Base-by-base conservation (phyloP, 2,797 vertebrate species). In the Xyrichtys novacula region DNA sequence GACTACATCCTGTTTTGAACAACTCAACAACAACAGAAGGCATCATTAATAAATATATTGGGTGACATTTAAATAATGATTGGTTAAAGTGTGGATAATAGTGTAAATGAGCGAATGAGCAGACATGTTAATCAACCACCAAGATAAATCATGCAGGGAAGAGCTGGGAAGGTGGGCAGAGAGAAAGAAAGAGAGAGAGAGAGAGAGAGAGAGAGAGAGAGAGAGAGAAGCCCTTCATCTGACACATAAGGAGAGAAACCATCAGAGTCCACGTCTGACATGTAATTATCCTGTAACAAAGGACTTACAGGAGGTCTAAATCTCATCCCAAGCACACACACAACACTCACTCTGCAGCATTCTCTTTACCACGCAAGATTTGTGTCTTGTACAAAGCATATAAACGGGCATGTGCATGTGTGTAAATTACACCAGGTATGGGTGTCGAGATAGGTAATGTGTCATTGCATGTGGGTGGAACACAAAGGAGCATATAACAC, bases 211-310 rank as follows among this genome's bases (percentile, higher is more conserved):
- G 3, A 25, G 9, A 48, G 11, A 53, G 38, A 11, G 28, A 46
- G 44, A 58, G 68, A 56, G 17, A 66, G n/a, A 39, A 22, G 36
- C 12, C 32, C 48, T 60, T 50, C 29, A 34, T 32, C 31, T 66
- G 52, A 50, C 61, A 65, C 46, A 19, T 9, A 47, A 57, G 49
- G 53, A 49, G 64, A 63, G 46, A 10, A 39, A 25, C 4, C 36
- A 10, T 55, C 39, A 48, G 4, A 5, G 4, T 42, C 10, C 38
- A 44, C 28, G 1, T 39, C 20, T 40, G 46, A 58, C 44, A 58
- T 43, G 39, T 19, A 71, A 64, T 63, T 42, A 76, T 52, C 44
- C 17, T 10, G 17, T 6, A 26, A 54, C 31, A 63, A 50, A 78
- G 52, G 46, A 29, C 52, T 25, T 5, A 25, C 31, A 19, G 5